These are phyloP conservation scores for Chorisops tibialis DNA, from an alignment of 2,888 invertebrate species.

Conservation along the genomic window DNA sequence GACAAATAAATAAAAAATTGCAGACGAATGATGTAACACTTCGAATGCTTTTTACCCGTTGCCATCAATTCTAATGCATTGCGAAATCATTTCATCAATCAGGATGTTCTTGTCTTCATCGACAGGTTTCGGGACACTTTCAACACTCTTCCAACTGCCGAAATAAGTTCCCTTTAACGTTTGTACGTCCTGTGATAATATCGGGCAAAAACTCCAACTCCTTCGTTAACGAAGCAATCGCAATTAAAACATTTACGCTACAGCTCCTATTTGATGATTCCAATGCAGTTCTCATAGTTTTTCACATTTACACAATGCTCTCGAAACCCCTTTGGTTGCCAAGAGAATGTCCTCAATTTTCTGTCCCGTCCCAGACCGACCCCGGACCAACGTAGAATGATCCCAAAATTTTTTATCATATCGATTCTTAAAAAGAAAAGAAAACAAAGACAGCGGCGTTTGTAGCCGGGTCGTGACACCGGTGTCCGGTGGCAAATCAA, in stretches of 20 bases:
- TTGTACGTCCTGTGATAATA: slow-evolving; percentile 93
- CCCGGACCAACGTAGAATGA: no score
- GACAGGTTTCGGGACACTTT: slow-evolving; percentile 88
- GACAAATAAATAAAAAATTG: no score
- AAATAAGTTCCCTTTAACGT: slow-evolving; percentile 95
- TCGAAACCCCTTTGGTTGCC: slow-evolving; percentile 94
- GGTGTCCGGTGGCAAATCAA: no score
- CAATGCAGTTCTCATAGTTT: slow-evolving; percentile 71
- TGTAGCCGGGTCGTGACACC: no score
- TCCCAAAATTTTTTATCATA: no score
- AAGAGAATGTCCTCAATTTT: slow-evolving; percentile 84
- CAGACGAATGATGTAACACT: no score
- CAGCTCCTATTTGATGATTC: slow-evolving; percentile 96
- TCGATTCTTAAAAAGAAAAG: no score
- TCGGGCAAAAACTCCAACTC: slow-evolving; percentile 97
- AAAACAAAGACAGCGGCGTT: no score
- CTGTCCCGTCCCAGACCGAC: no score
- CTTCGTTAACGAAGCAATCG: slow-evolving; percentile 94
- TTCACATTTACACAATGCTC: slow-evolving; percentile 95
- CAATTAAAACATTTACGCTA: slow-evolving; percentile 96
- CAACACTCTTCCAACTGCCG: slow-evolving; percentile 94
- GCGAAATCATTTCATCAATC: slow-evolving; percentile 92
- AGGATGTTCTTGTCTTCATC: slow-evolving; percentile 75
- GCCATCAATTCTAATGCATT: slow-evolving; percentile 93
- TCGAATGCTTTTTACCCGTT: slow-evolving; percentile 67